Evolutionary conservation across 2,888 invertebrate genomes (phyloP), one percentile per base, ranked within the genome.

Genomic region (Anthrax anthrax): DNA sequence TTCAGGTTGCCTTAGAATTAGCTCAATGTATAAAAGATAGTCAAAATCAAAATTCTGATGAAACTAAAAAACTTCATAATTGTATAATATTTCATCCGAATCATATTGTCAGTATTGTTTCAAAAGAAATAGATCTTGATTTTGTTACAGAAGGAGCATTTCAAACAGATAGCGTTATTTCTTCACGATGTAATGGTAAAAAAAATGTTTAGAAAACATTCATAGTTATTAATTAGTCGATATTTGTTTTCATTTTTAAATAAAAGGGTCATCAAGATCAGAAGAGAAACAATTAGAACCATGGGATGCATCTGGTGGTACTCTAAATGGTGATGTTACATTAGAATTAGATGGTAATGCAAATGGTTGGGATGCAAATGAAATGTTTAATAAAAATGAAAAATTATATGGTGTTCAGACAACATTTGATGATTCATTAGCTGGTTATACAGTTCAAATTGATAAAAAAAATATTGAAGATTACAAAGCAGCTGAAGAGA

Each of bases 361-460:
- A 69, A 92, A 92, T 72, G 96, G 96, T 49, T 97, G 97, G 96
- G 90, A 94, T 72, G 84, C 86, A 3, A 81, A 85, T 66, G 95
- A 96, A 56, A 97, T 97, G 96, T 97, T 97, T 70, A 77, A 83
- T 54, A 88, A 84, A 65, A 96, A 96, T 70, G 89, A 90, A 65
- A 78, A 80, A 62, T 78, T 85, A 54, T 95, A 94, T 68, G 92
- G 95, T 46, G 90, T 96, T 12, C 83, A 83, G 59, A 87, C 92
- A 55, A 90, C 90, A 3, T 97, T 88, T 65, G 91, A 92, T 63
- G 87, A 91, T 59, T 83, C 85, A 51, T 70, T 97, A 56, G 76
- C 82, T n/a, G 89, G 90, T 37, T 97, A 97, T 63, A 96, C 96
- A 52, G 78, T 90, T 57, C 84, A 80, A 53, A 71, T 96, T 58